Evolutionary conservation across 2,888 invertebrate species (phyloP), one percentile per base, ranked within the genome.

Genomic region (Dichetophora obliterata): DNA sequence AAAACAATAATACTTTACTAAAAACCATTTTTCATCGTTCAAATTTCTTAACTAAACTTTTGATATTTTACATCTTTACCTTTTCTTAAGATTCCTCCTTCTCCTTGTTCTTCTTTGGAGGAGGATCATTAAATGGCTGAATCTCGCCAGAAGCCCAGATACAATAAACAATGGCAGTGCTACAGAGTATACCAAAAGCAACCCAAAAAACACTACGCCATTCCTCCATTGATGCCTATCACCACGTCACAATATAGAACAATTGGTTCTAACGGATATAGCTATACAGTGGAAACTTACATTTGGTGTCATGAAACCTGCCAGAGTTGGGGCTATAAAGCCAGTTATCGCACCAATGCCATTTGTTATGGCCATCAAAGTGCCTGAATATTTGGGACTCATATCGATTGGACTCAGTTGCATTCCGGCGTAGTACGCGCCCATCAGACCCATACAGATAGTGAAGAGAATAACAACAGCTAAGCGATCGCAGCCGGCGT

Each of bases 171-270:
- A 93, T 54, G 84, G 94, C 95, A 1, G 95, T 94, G 0, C 92
- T 78, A 0, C 92, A 87, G 78, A 95, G 91, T 3, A 95, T 91
- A 0, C 85, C 92, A 8, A 95, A 91, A 59, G 95, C 93, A 50
- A 96, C 93, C 94, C 95, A 95, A 87, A 96, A 96, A 0, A 96
- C 95, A 0, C 91, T 84, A 27, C 93, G 91, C 96, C 96, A 96
- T 90, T 95, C 92, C 24, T 88, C 86, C 8, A 94, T 83, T 0
- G 91, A 91, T 66, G 93, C 91, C 93, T 93, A 37, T 0, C 75
- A 14, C 11, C 11, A 43, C 43, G 11, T 2, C 43, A 43, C 14
- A 43, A 43, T 43, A 43, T 43, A 11, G 11, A 11, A 14, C 3
- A 31, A 31, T 5, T 4, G 43, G n/a, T n/a, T n/a, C 14, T 43